Conservation (phyloP, 2,888 invertebrate genomes). For the Volucella bombylans region DNA sequence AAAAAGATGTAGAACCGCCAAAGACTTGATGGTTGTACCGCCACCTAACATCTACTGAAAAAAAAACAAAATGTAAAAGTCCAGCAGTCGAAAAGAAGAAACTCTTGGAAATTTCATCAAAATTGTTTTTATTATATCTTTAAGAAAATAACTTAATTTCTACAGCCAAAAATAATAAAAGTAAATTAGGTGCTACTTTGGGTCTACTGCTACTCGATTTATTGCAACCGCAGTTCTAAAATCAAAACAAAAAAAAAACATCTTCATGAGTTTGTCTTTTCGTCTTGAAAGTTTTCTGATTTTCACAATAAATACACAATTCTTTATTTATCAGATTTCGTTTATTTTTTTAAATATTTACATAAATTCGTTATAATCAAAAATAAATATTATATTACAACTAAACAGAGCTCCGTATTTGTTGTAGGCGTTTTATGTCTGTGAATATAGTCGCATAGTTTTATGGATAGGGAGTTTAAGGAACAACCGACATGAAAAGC, state of each 20-base stretch:
- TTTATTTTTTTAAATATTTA: conserved; percentile 54
- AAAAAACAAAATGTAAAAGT: no score
- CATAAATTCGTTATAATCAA: conserved; percentile 58
- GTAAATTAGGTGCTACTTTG: neutral
- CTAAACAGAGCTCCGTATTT: neutral
- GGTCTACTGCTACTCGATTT: neutral
- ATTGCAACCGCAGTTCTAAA: conserved; percentile 16
- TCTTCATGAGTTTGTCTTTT: conserved; percentile 7
- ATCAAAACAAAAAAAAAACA: conserved; percentile 5
- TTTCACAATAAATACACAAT: conserved; percentile 1
- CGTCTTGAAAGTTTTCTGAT: neutral
- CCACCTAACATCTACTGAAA: no score
- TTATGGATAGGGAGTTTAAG: neutral
- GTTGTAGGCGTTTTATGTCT: neutral
- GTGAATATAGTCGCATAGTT: no score
- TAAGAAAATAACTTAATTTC: conserved; percentile 57
- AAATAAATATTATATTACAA: neutral
- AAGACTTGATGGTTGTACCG: no score
- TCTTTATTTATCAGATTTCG: conserved; percentile 1
- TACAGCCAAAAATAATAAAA: conserved; percentile 43
- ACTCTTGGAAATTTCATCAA: conserved; percentile 15
- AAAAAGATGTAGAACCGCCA: no score
- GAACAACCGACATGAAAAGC: neutral
- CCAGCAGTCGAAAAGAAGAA: neutral
- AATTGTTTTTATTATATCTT: conserved; percentile 17